Base-by-base conservation (phyloP, 2,888 invertebrate species). In the Gastrophysa polygoni region DNA sequence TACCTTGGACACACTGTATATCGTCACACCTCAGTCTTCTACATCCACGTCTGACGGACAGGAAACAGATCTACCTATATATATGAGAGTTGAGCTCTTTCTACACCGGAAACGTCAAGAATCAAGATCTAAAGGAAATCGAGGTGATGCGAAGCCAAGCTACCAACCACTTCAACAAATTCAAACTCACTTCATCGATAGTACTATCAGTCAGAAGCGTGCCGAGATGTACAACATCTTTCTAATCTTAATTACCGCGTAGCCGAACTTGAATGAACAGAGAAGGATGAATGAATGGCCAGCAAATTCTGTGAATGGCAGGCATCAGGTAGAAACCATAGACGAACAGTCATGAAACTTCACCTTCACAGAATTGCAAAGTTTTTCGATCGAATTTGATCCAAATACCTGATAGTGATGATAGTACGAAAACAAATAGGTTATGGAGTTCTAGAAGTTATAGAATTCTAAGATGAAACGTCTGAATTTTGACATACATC, bases 21-120 rank as follows among this genome's bases (percentile, higher is more conserved):
- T 47, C 24, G 46, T 47, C 57, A 52, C 64, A 61, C 59, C 63
- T 54, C 56, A 63, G 66, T 44, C 43, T 61, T 61, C 61, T 61
- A 28, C 63, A 50, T 56, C 47, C 24, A 7, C 7, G 3, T 24
- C 51, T 57, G 34, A 14, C 43, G 54, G 64, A 60, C 71, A 54
- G 70, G 68, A 70, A 69, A 57, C 71, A 71, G 71, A 70, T 71
- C 70, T 66, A 57, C n/a, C n/a, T n/a, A n/a, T n/a, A n/a, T n/a
- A n/a, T n/a, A n/a, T n/a, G 61, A 57, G 58, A 60, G 43, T 62
- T 66, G 67, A 68, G 63, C 68, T 68, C 57, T 64, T 54, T 38
- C 2, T 14, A 6, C 64, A 67, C 70, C 69, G 71, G 71, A 71
- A 70, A 71, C 68, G 66, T 66, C 64, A 51, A 51, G 38, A 51